These are phyloP conservation scores for Agrilus cyanescens DNA, from an alignment of 2,888 invertebrate genomes.

Conservation along the genomic window DNA sequence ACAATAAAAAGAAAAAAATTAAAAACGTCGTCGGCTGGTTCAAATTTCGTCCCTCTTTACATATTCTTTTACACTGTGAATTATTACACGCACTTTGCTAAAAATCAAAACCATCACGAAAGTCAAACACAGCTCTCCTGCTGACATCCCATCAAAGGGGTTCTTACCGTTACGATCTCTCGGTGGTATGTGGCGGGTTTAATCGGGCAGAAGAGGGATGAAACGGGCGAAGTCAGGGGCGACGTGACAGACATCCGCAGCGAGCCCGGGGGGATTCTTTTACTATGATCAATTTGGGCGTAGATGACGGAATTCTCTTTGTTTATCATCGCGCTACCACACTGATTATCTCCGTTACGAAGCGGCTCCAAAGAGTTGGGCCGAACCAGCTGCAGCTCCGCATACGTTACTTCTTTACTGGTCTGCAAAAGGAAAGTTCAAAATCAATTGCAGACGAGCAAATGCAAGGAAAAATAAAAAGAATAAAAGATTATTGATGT, in stretches of 20 bases:
- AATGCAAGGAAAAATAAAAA: not conserved
- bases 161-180: conserved; percentile 59
- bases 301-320: conserved; percentile 57
- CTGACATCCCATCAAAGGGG: conserved; percentile 55
- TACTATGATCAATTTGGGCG: conserved; percentile 61
- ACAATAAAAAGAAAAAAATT: too few relatives aligned
- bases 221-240: conserved; percentile 36
- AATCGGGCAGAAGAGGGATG: conserved; percentile 30
- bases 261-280: conserved; percentile 35
- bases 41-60: too few relatives aligned
- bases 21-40: too few relatives aligned
- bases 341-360: conserved; percentile 32
- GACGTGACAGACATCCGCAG: conserved; percentile 33
- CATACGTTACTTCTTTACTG: conserved; percentile 48
- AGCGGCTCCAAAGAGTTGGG: conserved; percentile 40
- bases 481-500: not conserved
- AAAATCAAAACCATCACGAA: conserved; percentile 2
- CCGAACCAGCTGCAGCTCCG: conserved; percentile 45
- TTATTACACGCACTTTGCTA: conserved; percentile 3
- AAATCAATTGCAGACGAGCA: too few relatives aligned
- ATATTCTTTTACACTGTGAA: too few relatives aligned
- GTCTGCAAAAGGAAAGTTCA: conserved; percentile 15
- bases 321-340: conserved; percentile 29
- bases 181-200: conserved; percentile 40
- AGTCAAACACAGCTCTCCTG: conserved; percentile 59